Conservation (phyloP, 2,113 vertebrate species). For the Tinamus guttatus region DNA sequence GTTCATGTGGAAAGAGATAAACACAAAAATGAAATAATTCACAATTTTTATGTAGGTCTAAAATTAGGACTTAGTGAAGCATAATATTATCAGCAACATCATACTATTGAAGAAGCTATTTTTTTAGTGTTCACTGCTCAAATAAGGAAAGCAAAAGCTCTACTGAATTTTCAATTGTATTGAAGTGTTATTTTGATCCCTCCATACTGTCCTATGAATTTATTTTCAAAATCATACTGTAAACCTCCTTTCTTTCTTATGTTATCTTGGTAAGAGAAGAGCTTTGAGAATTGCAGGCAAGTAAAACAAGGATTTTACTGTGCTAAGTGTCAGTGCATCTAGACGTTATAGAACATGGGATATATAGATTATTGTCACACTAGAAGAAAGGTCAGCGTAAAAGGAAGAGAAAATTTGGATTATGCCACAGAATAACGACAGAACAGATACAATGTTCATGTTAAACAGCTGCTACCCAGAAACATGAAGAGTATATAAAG, state of each 20-base stretch:
- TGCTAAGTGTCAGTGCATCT: neutral
- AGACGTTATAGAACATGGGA: neutral
- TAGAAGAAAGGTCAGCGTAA: neutral
- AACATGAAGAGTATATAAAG: neutral
- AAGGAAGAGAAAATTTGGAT: neutral
- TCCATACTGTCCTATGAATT: neutral
- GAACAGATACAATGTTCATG: neutral
- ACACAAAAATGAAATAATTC: neutral
- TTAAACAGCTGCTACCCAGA: neutral
- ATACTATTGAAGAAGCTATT: neutral
- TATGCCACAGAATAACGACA: too few relatives aligned
- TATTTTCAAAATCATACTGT: neutral
- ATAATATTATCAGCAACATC: neutral
- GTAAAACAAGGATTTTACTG: neutral
- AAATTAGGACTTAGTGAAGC: neutral
- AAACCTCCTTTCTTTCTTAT: neutral
- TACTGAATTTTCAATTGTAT: neutral
- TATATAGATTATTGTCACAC: neutral
- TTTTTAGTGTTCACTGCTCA: neutral
- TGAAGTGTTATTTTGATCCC: neutral
- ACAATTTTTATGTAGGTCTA: neutral
- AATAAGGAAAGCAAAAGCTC: neutral
- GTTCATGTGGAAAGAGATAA: neutral
- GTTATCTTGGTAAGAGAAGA: neutral
- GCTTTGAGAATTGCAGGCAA: neutral